Evolutionary conservation across 2,113 vertebrate genomes (phyloP), one percentile per base, ranked within the genome.

Genomic region (Alligator mississippiensis): DNA sequence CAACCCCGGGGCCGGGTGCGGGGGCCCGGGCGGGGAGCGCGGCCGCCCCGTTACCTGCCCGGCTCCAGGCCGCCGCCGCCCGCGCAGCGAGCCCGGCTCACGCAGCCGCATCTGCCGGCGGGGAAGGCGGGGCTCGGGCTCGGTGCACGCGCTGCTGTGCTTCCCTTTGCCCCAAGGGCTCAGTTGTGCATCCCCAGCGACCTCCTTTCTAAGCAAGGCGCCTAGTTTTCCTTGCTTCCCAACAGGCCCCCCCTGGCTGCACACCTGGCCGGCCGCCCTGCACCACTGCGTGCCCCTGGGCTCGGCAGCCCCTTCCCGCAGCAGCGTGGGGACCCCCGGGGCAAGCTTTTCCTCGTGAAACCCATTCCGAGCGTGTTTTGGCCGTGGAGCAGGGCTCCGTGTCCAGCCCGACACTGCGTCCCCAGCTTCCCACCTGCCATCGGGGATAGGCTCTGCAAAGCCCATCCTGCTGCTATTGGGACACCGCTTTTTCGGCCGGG

Each of bases 11-110:
- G 38, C 60, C 30, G 25, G 55, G 81, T 30, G 59, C 58, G 16
- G 38, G 95, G 92, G 97, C 96, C 96, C 97, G 92, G 83, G 97
- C 74, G 80, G 58, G 59, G 61, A 79, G 62, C 62, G 90, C 72
- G 60, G 58, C 21, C 14, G 89, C 72, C 59, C 54, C 72, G 70
- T 82, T 34, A 11, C 27, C 47, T 27, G 11, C n/a, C 30, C 28
- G 28, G 34, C 24, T 12, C 78, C 38, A 59, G 75, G 58, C 92
- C 94, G 61, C 75, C 22, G 86, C 80, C 88, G 17, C 79, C 81
- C 76, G 91, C 77, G 90, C 77, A 66, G 68, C 68, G 89, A 64
- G 68, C 70, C 61, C 54, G 30, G 87, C 66, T 47, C 38, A 80
- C 77, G 93, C 62, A 59, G 66, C 80, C 55, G 13, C 66, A 9